Evolutionary conservation across 2,888 invertebrate genomes (phyloP), one percentile per base, ranked within the genome.

Genomic region (Amiota communis): DNA sequence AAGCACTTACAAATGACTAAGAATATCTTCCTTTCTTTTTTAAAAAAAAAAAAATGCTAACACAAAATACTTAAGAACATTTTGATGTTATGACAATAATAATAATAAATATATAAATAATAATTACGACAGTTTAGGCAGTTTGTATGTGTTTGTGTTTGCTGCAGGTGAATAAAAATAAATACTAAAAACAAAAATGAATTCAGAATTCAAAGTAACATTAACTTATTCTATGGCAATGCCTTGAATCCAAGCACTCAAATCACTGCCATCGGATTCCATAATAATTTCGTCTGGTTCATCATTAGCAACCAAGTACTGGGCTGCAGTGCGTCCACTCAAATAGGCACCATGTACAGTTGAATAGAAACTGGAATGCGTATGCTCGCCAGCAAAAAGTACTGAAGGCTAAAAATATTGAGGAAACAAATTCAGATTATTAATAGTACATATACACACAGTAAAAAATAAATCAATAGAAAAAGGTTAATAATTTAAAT

Each of bases 341-440:
- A 98, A 91, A 87, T 96, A 96, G 53, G 98, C 98, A 67, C 98
- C 98, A 88, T 98, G 98, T 51, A 96, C 97, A 1, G 98, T 98
- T 68, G 97, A 98, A 90, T 98, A 98, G 89, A 97, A 98, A 88
- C 93, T 95, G 87, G 95, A 95, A 91, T 98, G 98, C 61, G 97
- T 97, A 85, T 98, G 98, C 91, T 98, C 98, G 75, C 98, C 98
- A 83, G 97, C 98, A 91, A 98, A 98, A 86, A 96, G 91, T 82
- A 97, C 90, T 53, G 93, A 92, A 80, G 96, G 96, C 96, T 97
- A 89, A 78, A 92, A 91, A 80, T 73, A 72, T 23, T 2, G 23
- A 64, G 71, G 36, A 53, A 68, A 20, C 17, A 64, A 64, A 64
- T 36, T 49, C 48, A 8, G 12, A 20, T 70, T 13, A 15, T 10